A percentile compares a stretch with the other conserved stretches of the same genome.
Evolutionary conservation across 2,888 invertebrate genomes (phyloP).

Genomic region (Euzophera pinguis): DNA sequence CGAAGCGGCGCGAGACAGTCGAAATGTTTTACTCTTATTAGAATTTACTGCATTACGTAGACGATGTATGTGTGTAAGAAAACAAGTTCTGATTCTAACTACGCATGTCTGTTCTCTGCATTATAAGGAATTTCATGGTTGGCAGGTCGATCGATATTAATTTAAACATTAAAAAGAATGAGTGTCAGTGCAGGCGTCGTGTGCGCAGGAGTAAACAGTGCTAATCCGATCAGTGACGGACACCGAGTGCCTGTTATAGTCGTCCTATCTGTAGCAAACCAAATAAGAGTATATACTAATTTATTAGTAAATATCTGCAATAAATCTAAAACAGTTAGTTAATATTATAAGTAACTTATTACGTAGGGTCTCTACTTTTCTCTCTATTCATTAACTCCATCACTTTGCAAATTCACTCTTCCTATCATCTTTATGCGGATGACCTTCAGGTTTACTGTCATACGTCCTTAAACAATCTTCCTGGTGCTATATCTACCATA

Average conservation of each 20-base stretch:
- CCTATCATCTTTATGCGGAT: too few species aligned
- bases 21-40: conserved; percentile 5
- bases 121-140: conserved; percentile 67
- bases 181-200: conserved; percentile 48
- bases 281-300: not conserved
- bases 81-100: not conserved
- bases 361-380: too few species aligned
- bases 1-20: conserved; percentile 36
- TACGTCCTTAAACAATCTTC: too few species aligned
- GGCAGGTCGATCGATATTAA: conserved; percentile 72
- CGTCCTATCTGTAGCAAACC: not conserved
- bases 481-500: too few species aligned
- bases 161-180: conserved; percentile 67
- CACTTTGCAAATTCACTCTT: too few species aligned
- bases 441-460: too few species aligned
- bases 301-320: not conserved
- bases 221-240: conserved; percentile 54
- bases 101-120: conserved; percentile 43
- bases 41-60: conserved; percentile 9
- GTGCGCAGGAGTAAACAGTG: conserved; percentile 57
- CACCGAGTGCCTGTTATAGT: conserved; percentile 16
- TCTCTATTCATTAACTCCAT: too few species aligned
- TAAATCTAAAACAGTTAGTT: too few species aligned
- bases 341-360: too few species aligned
- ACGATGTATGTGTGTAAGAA: not conserved